Evolutionary conservation across 2,797 vertebrate species (phyloP), one percentile per base, ranked within the genome.

Genomic region (Pterois miles): DNA sequence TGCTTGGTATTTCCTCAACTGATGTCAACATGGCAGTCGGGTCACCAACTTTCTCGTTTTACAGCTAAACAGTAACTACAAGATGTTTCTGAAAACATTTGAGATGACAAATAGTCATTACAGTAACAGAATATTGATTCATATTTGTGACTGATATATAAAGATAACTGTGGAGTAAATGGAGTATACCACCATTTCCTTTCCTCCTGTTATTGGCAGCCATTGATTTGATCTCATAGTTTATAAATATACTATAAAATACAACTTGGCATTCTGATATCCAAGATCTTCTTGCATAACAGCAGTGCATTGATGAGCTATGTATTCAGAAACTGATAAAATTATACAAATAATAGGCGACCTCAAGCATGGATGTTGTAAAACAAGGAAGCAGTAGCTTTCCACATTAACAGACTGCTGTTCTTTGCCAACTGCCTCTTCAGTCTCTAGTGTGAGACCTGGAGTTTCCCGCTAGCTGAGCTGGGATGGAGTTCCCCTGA

Each of bases 401-500:
- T 73, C 2, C 34, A 16, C 48, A 69, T 31, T 54, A 46, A 40
- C 23, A 65, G 50, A n/a, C 31, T 16, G 7, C 50, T 78, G 20
- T 60, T 27, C 23, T 70, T 69, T 72, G 40, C 29, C 54, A 71
- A 29, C 52, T 79, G 18, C 50, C 57, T 78, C 53, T 29, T 23
- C 29, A 43, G 58, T 76, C 62, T 84, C 13, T 9, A 60, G 27
- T 65, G 71, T 58, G 66, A 48, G 56, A 73, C 70, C 33, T 33
- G 53, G 53, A 65, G 65, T 73, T 50, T 74, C 66, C 66, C 71
- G 66, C 64, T 8, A 11, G 40, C 70, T 66, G 22, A 59, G 64
- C 79, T 46, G 59, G 50, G 68, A 75, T 64, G 54, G 46, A 74
- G 43, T 36, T 56, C 52, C 52, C 60, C 80, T 60, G 31, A 73